Percentiles rank a stretch among this genome's conserved stretches.
Conservation (phyloP, 2,797 vertebrate genomes). For the Anabas testudineus region DNA sequence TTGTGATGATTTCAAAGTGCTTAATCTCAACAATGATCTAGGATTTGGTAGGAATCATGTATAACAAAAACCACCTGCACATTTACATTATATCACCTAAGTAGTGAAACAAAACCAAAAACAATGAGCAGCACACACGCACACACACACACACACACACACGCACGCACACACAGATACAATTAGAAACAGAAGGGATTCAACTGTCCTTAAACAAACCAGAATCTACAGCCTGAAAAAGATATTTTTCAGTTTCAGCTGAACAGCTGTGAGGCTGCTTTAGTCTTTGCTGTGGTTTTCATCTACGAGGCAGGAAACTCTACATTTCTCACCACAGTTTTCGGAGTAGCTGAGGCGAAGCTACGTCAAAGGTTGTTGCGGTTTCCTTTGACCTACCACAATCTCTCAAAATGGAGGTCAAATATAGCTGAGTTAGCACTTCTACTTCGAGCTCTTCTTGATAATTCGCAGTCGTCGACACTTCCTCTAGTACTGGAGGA, state of each 20-base stretch:
- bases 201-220: slow-evolving; percentile 26
- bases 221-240: slow-evolving; percentile 42
- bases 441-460: not conserved
- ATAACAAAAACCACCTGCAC: not conserved
- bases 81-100: not conserved
- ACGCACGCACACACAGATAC: not conserved
- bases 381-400: slow-evolving; percentile 50
- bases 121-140: not conserved
- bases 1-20: too few relatives aligned
- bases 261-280: slow-evolving; percentile 57
- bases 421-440: slow-evolving; percentile 19
- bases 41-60: too few relatives aligned
- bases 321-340: slow-evolving; percentile 41
- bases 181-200: slow-evolving; percentile 19
- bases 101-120: not conserved
- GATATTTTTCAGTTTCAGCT: slow-evolving; percentile 57
- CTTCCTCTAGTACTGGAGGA: not conserved
- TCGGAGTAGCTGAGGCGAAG: not conserved
- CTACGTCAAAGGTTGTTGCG: slow-evolving; percentile 47
- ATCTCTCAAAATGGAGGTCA: slow-evolving; percentile 12
- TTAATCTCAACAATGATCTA: too few relatives aligned
- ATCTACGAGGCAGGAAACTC: slow-evolving; percentile 36
- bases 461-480: not conserved
- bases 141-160: not conserved
- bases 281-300: slow-evolving; percentile 55